phyloP scores from a whole-genome alignment of 2,797 vertebrate species.

The Numenius phaeopus region DNA sequence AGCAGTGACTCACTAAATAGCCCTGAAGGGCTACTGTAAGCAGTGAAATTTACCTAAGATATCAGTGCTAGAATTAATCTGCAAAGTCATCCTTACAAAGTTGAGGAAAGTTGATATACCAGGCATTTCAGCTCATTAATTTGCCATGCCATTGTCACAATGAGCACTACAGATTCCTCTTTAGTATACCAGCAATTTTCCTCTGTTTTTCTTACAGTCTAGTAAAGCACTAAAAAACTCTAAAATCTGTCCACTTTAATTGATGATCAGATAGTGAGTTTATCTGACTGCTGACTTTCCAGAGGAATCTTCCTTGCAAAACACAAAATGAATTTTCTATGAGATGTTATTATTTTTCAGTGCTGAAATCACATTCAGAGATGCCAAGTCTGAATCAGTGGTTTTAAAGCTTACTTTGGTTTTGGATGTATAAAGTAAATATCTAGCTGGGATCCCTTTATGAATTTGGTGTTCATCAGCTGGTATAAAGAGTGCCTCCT shows the following conservation, averaged over 20 bases:
- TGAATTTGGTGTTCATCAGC: background rate
- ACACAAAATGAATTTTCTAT: background rate
- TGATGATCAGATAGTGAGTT: background rate
- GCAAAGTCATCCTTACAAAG: background rate
- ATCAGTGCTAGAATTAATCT: background rate
- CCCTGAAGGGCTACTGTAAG: background rate
- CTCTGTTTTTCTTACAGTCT: background rate
- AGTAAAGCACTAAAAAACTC: background rate
- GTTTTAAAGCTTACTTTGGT: background rate
- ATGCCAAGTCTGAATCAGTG: background rate
- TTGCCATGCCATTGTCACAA: background rate
- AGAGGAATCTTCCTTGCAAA: background rate
- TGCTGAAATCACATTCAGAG: background rate
- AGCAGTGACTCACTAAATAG: background rate
- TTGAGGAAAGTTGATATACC: background rate
- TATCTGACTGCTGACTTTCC: background rate
- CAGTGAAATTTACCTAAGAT: background rate
- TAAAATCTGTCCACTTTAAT: background rate
- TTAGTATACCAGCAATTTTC: background rate
- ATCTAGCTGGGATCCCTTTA: accelerated
- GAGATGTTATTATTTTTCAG: background rate
- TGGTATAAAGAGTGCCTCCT: background rate
- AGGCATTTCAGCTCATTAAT: background rate
- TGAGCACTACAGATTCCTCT: background rate
- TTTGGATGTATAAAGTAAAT: background rate